Evolutionary conservation across 2,888 invertebrate genomes (phyloP), one percentile per base, ranked within the genome.

Genomic region (Baronia brevicornis): DNA sequence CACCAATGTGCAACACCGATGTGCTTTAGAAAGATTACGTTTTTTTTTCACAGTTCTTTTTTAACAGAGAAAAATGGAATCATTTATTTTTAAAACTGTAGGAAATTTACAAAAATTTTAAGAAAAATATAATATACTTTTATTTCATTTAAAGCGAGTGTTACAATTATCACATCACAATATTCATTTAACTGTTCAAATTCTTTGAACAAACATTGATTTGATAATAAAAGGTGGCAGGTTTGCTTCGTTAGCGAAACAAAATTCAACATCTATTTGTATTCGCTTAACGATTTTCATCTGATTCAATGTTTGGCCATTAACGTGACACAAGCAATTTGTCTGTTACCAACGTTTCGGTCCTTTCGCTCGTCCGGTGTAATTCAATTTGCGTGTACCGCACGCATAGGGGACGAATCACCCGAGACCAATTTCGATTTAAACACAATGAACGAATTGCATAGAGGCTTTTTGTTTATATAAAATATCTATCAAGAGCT

Each of bases 311-410:
- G 41, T 43, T 38, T 33, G 40, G 39, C 49, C 44, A 50, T 54
- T 54, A 52, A 48, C 44, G 43, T 48, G 51, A 49, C 50, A 46
- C 44, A 51, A 54, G 48, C 54, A 54, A 59, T 60, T 56, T 52
- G 48, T 58, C 54, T 51, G 46, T 44, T 44, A 33, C 43, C 53
- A 45, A 48, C 51, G 51, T 55, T 60, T 61, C 53, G 54, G 55
- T 48, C 54, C 56, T 56, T 57, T 56, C 57, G 54, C 51, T 52
- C 49, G 49, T 41, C 44, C 42, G 36, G 42, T 47, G 52, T 65
- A 63, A 69, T 64, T 57, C 60, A 68, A 66, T 68, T 60, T 56
- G 44, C 48, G 44, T 53, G 51, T 48, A 48, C 37, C 48, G 53
- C 41, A 54, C 51, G 48, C 53, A 51, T 48, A 54, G 43, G 47